These are phyloP conservation scores for Cataglyphis hispanica DNA, from an alignment of 1,140 invertebrate species.

Conservation along the genomic window DNA sequence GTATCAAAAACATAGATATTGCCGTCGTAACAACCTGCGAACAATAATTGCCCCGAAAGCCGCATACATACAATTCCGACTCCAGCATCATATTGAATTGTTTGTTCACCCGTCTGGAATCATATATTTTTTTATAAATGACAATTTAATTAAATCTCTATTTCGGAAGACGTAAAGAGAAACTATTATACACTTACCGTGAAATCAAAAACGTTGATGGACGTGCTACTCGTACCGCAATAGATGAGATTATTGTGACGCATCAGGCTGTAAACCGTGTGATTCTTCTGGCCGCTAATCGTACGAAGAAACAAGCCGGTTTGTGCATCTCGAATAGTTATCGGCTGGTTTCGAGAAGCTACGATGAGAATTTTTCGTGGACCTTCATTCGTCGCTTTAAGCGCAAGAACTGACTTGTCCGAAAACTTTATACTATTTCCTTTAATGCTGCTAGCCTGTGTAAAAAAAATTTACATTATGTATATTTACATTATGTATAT, in stretches of 20 bases:
- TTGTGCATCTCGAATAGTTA: constrained; percentile 89
- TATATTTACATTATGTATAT: neutral
- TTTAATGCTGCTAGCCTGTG: constrained; percentile 87
- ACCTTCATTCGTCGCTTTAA: constrained; percentile 90
- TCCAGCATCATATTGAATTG: constrained; percentile 87
- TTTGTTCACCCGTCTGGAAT: constrained; percentile 88
- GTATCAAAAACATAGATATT: constrained; percentile 90
- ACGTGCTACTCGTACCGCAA: constrained; percentile 89
- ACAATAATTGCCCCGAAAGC: constrained; percentile 87
- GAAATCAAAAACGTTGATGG: constrained; percentile 90
- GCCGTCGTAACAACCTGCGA: constrained; percentile 91
- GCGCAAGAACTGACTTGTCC: constrained; percentile 88
- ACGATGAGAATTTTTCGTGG: constrained; percentile 89
- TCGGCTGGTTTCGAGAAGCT: constrained; percentile 89
- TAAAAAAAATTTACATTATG: no score
- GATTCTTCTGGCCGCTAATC: constrained; percentile 87
- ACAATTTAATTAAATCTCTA: constrained; percentile 37
- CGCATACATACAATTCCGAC: constrained; percentile 90
- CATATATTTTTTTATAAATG: neutral
- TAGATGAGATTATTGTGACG: constrained; percentile 89
- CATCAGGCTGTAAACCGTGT: constrained; percentile 90
- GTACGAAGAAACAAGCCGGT: constrained; percentile 89
- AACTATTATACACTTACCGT: constrained; percentile 84
- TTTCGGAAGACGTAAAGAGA: constrained; percentile 32
- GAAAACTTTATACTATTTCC: constrained; percentile 88